Conservation (phyloP, 2,888 invertebrate species). For the Deroplatys truncata region DNA sequence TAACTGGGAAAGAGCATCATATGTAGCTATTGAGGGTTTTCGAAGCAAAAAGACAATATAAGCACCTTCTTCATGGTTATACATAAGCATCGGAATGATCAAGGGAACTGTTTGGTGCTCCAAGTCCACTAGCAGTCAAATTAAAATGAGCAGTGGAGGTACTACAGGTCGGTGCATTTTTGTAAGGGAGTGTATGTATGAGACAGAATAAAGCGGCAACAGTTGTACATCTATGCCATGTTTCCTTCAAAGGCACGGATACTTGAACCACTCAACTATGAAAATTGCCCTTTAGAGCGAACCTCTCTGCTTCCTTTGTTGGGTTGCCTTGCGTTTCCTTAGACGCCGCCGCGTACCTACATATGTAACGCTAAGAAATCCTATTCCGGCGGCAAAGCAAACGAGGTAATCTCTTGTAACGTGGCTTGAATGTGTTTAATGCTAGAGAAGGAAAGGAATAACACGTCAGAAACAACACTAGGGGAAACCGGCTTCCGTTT, state of each 20-base stretch:
- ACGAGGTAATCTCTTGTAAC: background rate
- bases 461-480: background rate
- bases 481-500: background rate
- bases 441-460: background rate
- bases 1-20: background rate
- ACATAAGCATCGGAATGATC: background rate
- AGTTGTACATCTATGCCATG: background rate
- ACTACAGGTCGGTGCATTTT: background rate
- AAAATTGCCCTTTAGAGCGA: background rate
- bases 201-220: background rate
- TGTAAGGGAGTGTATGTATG: background rate
- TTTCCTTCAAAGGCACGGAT: background rate
- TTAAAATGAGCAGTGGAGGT: background rate
- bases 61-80: background rate
- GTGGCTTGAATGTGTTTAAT: background rate
- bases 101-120: background rate
- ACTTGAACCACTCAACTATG: background rate
- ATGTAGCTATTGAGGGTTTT: background rate
- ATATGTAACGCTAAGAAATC: background rate
- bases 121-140: background rate
- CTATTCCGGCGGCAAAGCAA: background rate
- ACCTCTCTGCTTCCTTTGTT: background rate
- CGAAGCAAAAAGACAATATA: background rate
- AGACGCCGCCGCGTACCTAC: background rate
- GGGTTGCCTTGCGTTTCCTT: background rate